Conservation (phyloP, 2,113 vertebrate genomes). For the Holacanthus passer region DNA sequence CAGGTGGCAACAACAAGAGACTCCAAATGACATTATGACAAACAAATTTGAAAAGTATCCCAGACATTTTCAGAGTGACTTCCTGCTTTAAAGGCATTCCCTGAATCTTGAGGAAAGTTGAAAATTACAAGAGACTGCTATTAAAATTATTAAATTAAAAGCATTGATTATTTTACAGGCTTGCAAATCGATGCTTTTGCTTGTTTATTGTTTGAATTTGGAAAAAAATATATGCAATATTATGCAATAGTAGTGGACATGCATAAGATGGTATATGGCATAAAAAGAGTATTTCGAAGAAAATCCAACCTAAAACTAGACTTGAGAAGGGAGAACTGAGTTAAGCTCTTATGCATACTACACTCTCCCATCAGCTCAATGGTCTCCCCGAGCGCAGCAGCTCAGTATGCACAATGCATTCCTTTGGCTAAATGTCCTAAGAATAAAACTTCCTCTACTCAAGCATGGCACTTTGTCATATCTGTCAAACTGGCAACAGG, state of each 20-base stretch:
- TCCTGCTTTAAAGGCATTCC: not conserved
- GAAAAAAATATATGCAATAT: no score
- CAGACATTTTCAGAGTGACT: not conserved
- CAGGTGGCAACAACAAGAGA: not conserved
- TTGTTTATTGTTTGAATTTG: no score
- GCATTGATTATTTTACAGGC: not conserved
- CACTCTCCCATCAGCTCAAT: not conserved
- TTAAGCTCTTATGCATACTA: not conserved
- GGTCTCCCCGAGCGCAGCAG: not conserved
- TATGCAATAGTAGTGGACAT: not conserved
- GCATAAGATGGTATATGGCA: not conserved
- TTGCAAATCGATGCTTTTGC: no score
- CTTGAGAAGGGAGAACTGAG: not conserved
- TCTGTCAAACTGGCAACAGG: slow-evolving; percentile 39
- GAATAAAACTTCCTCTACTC: slow-evolving; percentile 50
- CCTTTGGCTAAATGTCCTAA: slow-evolving; percentile 28
- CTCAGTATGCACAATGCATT: slow-evolving; percentile 38
- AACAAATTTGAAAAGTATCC: not conserved
- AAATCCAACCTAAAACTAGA: not conserved
- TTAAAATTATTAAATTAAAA: not conserved
- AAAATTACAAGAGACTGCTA: not conserved
- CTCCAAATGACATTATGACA: not conserved
- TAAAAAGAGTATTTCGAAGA: not conserved
- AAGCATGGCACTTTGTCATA: slow-evolving; percentile 52
- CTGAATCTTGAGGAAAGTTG: not conserved